Evolutionary conservation across 2,888 invertebrate genomes (phyloP).

Genomic region (Limnephilus rhombicus): DNA sequence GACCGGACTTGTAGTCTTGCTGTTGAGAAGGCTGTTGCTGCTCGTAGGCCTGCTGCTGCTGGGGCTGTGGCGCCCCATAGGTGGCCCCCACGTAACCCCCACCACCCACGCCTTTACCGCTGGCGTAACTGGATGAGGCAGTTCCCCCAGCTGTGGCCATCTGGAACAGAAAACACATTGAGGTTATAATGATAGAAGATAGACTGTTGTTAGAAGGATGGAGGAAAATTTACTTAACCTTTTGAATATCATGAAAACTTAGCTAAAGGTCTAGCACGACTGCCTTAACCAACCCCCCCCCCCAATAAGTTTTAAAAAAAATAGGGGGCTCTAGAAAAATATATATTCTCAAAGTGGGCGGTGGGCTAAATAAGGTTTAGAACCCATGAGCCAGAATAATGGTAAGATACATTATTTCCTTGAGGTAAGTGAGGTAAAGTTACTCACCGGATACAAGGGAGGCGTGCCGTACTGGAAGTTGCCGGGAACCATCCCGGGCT

Average conservation of each 20-base stretch:
- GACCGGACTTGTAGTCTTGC: slow-evolving; percentile 65
- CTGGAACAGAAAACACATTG: slow-evolving; percentile 3
- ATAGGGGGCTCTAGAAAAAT: no score
- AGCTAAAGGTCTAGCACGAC: no score
- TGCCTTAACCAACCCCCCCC: no score
- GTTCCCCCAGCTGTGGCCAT: slow-evolving; percentile 63
- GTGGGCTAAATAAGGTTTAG: no score
- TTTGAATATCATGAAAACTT: no score
- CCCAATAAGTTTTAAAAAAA: no score
- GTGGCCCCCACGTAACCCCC: slow-evolving; percentile 59
- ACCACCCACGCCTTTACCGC: slow-evolving; percentile 61
- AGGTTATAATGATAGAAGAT: neutral
- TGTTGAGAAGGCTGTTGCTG: slow-evolving; percentile 62
- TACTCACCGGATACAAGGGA: slow-evolving; percentile 83
- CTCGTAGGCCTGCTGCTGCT: slow-evolving; percentile 61
- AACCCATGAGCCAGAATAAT: no score
- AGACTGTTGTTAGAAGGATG: neutral
- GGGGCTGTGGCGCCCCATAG: slow-evolving; percentile 56
- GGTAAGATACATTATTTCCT: no score
- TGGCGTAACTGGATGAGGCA: slow-evolving; percentile 62
- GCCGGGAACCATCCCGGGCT: slow-evolving; percentile 80
- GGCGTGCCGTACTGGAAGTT: slow-evolving; percentile 80
- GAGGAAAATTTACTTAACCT: neutral
- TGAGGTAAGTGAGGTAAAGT: neutral
- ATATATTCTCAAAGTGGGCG: no score